phyloP scores from a whole-genome alignment of 2,888 invertebrate genomes.

The Zygothrica quintamaculata region DNA sequence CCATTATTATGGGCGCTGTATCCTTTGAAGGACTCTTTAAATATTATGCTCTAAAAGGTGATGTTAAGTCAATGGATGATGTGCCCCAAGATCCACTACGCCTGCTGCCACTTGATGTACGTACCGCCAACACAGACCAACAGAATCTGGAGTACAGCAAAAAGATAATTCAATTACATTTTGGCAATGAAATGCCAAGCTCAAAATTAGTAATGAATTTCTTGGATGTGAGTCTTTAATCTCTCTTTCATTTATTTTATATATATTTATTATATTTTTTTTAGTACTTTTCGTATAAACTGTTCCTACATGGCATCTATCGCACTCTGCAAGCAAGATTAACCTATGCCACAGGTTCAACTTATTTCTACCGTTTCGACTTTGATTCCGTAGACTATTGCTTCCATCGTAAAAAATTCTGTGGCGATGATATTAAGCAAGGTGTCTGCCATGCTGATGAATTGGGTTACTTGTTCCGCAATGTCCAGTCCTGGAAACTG shows the following conservation, averaged over 20 bases:
- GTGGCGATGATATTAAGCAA: constrained; percentile 62
- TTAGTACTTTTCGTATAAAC: constrained; percentile 75
- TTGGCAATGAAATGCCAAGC: constrained; percentile 69
- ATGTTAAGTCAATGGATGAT: constrained; percentile 49
- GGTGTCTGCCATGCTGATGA: constrained; percentile 82
- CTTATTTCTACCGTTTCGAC: constrained; percentile 81
- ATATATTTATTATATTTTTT: constrained; percentile 15
- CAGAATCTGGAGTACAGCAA: constrained; percentile 73
- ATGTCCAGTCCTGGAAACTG: constrained; percentile 54
- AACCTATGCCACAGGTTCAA: constrained; percentile 63
- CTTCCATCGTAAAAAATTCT: constrained; percentile 68
- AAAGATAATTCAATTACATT: constrained; percentile 69
- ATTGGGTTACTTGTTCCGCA: constrained; percentile 75
- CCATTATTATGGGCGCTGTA: constrained; percentile 79
- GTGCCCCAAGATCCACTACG: constrained; percentile 53
- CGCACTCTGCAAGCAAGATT: constrained; percentile 72
- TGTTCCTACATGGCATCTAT: constrained; percentile 80
- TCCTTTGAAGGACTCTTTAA: constrained; percentile 82
- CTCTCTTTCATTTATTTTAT: too few species aligned
- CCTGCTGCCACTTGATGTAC: constrained; percentile 59
- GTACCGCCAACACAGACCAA: constrained; percentile 39
- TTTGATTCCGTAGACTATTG: constrained; percentile 80
- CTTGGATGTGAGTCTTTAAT: constrained; percentile 53
- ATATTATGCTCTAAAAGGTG: constrained; percentile 67
- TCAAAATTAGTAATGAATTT: constrained; percentile 42